Evolutionary conservation across 23 tunicate genomes (phyloP), one percentile per base, ranked within the genome.

Genomic region (Styela clava): DNA sequence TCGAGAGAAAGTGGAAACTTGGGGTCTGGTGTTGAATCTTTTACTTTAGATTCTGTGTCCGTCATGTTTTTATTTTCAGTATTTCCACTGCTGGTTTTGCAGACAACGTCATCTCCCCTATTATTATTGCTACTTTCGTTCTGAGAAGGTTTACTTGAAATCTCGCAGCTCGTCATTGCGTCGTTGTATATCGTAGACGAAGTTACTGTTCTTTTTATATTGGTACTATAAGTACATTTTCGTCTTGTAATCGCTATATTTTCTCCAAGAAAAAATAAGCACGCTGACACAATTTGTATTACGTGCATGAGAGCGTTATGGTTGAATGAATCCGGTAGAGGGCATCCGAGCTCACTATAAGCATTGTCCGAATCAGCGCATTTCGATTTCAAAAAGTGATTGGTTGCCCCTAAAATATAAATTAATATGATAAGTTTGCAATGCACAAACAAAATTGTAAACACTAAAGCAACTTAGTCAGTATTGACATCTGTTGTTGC

Each of bases 271-370:
- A 85, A 94, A 69, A 73, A 85, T 16, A 61, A 25, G 18, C 62
- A 9, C 65, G 78, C 20, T 22, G 87, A 64, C 20, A 85, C 37
- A 19, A 74, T 73, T 63, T 86, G 88, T 1, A 89, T 76, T 31
- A 89, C 79, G 68, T 95, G 99, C 81, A 89, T 62, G 22, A 95
- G 61, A 3, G 87, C 96, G 68, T 95, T 95, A 78, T 95, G 99
- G 79, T 95, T 95, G 83, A 95, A 95, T 21, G 61, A 37, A 63
- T 89, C 70, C 28, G 99, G 99, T 35, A 95, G 81, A 35, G 99
- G 99, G 78, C 99, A 95, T 28, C 86, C 87, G 31, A 69, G 63
- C 24, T 79, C 89, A 22, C 25, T 74, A 16, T 79, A 69, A 70
- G 89, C 87, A 32, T 72, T 68, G 36, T 91, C 83, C 24, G 85